These are phyloP conservation scores for Scophthalmus maximus DNA, from an alignment of 2,113 vertebrate species.

Conservation along the genomic window DNA sequence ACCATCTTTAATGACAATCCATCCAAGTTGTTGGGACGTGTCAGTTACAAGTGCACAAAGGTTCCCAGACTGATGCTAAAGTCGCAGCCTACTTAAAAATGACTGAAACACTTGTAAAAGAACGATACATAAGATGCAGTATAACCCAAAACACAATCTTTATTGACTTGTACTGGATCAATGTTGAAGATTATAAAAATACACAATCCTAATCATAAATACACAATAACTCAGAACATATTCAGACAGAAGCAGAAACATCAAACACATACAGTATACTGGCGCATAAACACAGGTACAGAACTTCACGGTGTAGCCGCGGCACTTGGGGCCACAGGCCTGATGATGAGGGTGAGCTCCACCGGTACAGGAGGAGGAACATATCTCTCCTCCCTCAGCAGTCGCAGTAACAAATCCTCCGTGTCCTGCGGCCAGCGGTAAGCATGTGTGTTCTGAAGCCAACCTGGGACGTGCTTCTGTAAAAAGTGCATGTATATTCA, in stretches of 20 bases:
- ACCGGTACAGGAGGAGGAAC: conserved; percentile 86
- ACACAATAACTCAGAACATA: too few relatives aligned
- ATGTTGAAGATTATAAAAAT: neutral
- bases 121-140: neutral
- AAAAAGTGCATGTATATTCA: neutral
- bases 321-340: conserved; percentile 39
- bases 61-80: too few relatives aligned
- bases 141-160: neutral
- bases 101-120: conserved; percentile 13
- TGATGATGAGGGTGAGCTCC: conserved; percentile 87
- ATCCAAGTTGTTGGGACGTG: too few relatives aligned
- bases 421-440: conserved; percentile 90
- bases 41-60: too few relatives aligned
- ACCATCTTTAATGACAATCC: too few relatives aligned
- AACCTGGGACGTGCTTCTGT: conserved; percentile 89
- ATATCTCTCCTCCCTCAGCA: conserved; percentile 88
- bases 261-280: too few relatives aligned
- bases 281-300: neutral
- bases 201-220: too few relatives aligned
- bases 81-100: neutral
- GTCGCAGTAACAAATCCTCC: conserved; percentile 88
- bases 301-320: conserved; percentile 37
- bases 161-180: neutral
- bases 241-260: too few relatives aligned
- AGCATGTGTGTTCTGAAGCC: conserved; percentile 91